Conservation (phyloP, 2,797 vertebrate genomes). For the Eremophila alpestris region DNA sequence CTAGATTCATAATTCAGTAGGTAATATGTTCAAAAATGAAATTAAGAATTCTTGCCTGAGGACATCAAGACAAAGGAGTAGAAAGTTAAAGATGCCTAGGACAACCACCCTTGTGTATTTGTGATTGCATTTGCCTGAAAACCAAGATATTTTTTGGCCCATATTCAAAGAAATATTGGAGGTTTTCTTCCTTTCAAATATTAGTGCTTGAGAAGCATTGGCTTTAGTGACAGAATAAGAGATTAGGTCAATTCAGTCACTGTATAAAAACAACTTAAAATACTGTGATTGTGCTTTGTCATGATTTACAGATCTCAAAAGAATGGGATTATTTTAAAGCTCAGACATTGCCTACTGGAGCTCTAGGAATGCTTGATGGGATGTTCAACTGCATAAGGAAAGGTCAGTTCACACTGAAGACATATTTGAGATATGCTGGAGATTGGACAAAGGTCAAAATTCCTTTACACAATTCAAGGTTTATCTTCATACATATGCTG, state of each 20-base stretch:
- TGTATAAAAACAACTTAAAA: not conserved
- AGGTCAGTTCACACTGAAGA: not conserved
- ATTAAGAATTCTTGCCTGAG: not conserved
- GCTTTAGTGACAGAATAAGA: not conserved
- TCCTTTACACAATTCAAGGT: not conserved
- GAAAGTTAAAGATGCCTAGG: not conserved
- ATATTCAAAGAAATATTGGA: not conserved
- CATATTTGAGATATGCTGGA: not conserved
- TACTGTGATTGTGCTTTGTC: not conserved
- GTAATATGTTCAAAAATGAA: not conserved
- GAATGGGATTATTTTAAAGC: not conserved
- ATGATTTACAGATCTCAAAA: not conserved
- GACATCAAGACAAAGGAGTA: not conserved
- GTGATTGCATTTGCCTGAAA: not conserved
- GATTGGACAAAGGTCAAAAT: not conserved
- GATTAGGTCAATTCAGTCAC: not conserved
- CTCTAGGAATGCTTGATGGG: not conserved
- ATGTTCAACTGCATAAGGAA: not conserved
- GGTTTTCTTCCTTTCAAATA: not conserved
- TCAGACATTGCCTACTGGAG: not conserved
- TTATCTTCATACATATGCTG: not conserved
- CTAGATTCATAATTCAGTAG: constrained; percentile 15
- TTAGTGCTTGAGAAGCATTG: not conserved
- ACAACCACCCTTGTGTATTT: not conserved
- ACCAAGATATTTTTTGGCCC: not conserved